Evolutionary conservation across 2,888 invertebrate species (phyloP), one percentile per base, ranked within the genome.

Genomic region (Dryomyza anilis): DNA sequence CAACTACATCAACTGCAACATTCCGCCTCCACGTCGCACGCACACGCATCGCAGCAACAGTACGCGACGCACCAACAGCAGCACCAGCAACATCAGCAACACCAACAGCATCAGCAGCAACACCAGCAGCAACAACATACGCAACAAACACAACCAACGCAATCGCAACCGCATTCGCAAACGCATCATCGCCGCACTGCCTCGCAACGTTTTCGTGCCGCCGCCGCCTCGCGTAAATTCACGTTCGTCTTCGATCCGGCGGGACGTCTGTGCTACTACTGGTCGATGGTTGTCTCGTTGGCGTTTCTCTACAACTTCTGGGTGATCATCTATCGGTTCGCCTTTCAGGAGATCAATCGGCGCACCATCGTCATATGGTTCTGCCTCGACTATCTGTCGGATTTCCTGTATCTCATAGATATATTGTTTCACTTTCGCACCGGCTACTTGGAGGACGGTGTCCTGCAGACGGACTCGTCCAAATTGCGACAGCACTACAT

Each of bases 191-290:
- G 76, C 72, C 79, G 80, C 69, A 80, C 80, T 70, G 80, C 80
- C 69, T 79, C 79, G 69, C 81, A 79, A 69, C 74, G 81, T 62
- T 74, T 81, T 68, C 78, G 83, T 62, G 77, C 81, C 57, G 79
- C 78, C 21, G 79, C 79, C 64, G 78, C 80, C 62, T 76, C 79
- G 52, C 74, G 82, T 64, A 90, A 92, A 81, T 94, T 95, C 92
- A 95, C 96, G 60, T 96, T 98, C 85, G 96, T 98, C 73, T 98
- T 98, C 84, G 98, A 98, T 86, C 98, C 98, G 25, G 96, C 98
- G 73, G 98, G 98, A 70, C 89, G 97, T 60, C 88, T 98, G 70
- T 95, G 95, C 85, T 96, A 96, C 86, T 96, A 96, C 83, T 96
- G 96, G 96, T 95, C 95, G 76, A 94, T 96, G 93, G 94, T 96